Conservation (phyloP, 2,797 vertebrate species). For the Choloepus didactylus region DNA sequence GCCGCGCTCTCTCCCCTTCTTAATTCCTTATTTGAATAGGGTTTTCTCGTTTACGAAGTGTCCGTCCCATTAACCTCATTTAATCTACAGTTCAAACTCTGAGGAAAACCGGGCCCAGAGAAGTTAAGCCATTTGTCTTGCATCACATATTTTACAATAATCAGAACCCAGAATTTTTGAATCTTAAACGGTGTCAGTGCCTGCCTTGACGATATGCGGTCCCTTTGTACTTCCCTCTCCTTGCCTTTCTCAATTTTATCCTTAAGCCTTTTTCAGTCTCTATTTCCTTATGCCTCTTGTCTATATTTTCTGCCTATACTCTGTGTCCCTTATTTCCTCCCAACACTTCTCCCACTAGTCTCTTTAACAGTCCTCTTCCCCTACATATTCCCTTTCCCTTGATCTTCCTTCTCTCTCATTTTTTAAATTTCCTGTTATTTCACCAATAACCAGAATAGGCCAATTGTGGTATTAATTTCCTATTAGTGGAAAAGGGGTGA, state of each 20-base stretch:
- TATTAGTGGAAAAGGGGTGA: background rate
- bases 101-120: background rate
- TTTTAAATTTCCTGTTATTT: background rate
- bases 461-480: conserved; percentile 17
- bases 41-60: background rate
- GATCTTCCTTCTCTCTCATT: background rate
- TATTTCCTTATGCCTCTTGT: background rate
- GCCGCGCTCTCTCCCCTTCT: background rate
- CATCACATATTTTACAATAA: background rate
- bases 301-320: background rate
- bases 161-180: background rate
- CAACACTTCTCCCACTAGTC: background rate
- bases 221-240: background rate
- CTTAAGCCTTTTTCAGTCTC: background rate
- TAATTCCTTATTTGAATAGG: background rate
- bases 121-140: background rate
- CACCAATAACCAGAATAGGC: background rate
- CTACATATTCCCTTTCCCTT: background rate
- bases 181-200: background rate
- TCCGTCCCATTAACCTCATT: background rate
- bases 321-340: background rate
- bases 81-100: background rate
- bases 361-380: background rate
- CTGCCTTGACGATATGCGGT: background rate
- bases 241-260: background rate